A percentile compares a stretch with the other conserved stretches of the same genome.
Conservation (phyloP, 1,140 invertebrate genomes). For the Bradysia coprophila region DNA sequence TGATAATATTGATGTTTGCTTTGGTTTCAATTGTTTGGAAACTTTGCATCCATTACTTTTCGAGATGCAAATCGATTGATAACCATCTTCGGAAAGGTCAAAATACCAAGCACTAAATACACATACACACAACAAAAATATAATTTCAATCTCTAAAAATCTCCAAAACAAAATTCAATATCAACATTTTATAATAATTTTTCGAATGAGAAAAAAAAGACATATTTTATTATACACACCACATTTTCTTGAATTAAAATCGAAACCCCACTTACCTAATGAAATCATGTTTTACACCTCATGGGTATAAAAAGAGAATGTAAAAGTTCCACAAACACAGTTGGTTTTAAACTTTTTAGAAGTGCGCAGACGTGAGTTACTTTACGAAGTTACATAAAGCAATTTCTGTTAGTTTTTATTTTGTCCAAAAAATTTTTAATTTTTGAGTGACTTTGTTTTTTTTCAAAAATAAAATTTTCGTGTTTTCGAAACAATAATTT, state of each 20-base stretch:
- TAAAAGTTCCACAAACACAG: constrained; percentile 22
- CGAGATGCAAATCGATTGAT: not conserved
- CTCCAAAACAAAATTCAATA: not conserved
- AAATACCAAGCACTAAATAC: not conserved
- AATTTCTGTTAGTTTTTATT: not conserved
- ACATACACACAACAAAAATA: not conserved
- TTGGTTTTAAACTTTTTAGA: constrained; percentile 19
- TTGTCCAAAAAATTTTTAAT: not conserved
- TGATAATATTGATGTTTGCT: too few relatives aligned
- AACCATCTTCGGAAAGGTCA: not conserved
- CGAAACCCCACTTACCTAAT: not conserved
- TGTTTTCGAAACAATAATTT: constrained; percentile 2
- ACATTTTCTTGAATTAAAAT: not conserved
- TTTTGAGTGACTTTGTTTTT: not conserved
- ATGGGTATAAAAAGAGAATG: constrained; percentile 25
- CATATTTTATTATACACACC: not conserved
- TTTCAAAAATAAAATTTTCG: not conserved
- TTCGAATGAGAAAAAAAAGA: too few relatives aligned
- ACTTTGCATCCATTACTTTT: too few relatives aligned
- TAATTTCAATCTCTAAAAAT: not conserved
- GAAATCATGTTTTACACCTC: constrained; percentile 4
- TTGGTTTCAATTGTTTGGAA: too few relatives aligned
- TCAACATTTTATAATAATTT: not conserved
- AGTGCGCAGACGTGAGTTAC: not conserved
- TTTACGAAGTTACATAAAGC: not conserved